A percentile compares a stretch with the other conserved stretches of the same genome.
Conservation (phyloP, 2,888 invertebrate species). For the Synanthedon andrenaeformis region DNA sequence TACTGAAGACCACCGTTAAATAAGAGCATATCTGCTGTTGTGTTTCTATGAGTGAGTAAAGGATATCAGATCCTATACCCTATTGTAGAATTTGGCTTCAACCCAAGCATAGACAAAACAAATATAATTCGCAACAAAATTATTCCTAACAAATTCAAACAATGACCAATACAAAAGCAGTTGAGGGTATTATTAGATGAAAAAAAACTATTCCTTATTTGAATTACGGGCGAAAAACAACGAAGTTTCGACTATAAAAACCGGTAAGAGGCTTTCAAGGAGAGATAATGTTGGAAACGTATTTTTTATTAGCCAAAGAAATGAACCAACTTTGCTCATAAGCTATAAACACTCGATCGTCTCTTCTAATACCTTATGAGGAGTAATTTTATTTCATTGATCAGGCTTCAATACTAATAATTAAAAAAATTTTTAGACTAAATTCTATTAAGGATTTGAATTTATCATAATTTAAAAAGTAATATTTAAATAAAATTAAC, state of each 20-base stretch:
- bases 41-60: too few species aligned
- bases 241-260: slow-evolving; percentile 49
- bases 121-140: neutral
- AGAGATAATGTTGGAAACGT: slow-evolving; percentile 23
- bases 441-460: too few species aligned
- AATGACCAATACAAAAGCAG: neutral
- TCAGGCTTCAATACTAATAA: too few species aligned
- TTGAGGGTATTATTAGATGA: slow-evolving; percentile 3
- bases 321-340: slow-evolving; percentile 33
- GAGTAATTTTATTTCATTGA: neutral
- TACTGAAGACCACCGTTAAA: too few species aligned
- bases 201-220: slow-evolving; percentile 34
- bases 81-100: neutral
- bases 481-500: too few species aligned
- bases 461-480: too few species aligned
- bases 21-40: too few species aligned
- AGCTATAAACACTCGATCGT: slow-evolving; percentile 30
- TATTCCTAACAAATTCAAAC: neutral
- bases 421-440: too few species aligned
- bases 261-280: slow-evolving; percentile 37
- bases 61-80: too few species aligned
- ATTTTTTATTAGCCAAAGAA: slow-evolving; percentile 33
- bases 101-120: neutral
- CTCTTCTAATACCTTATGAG: neutral
- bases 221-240: slow-evolving; percentile 24